Conservation (phyloP, 2,797 vertebrate species). For the Myotis pilosus region DNA sequence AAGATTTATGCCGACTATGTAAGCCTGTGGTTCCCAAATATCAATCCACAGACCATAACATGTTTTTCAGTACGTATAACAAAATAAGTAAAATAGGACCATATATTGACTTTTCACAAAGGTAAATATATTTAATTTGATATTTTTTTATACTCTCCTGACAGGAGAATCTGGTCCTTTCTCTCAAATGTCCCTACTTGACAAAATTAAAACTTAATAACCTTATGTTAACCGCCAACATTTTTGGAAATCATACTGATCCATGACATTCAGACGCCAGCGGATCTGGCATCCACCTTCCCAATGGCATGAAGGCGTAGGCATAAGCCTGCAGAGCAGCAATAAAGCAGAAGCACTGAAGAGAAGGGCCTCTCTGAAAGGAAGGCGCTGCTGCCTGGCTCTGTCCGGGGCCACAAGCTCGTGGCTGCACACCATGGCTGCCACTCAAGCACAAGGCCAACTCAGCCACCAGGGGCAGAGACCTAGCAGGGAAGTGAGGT, state of each 20-base stretch:
- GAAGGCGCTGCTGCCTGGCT: not conserved
- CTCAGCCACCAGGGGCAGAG: not conserved
- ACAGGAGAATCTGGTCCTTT: not conserved
- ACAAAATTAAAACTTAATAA: conserved; percentile 36
- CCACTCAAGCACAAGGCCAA: not conserved
- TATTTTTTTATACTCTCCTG: not conserved
- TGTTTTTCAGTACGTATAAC: not conserved
- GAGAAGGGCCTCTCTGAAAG: not conserved
- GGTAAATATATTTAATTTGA: not conserved
- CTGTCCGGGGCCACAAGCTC: not conserved
- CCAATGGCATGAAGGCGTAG: not conserved
- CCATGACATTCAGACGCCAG: not conserved
- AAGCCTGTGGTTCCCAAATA: not conserved
- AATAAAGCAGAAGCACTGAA: not conserved
- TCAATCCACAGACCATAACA: not conserved
- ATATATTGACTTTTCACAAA: not conserved
- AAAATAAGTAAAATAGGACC: conserved; percentile 28
- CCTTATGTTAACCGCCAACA: not conserved
- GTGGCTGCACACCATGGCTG: not conserved
- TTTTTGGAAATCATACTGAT: not conserved
- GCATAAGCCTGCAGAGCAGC: not conserved
- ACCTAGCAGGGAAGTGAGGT: not conserved
- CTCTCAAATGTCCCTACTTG: not conserved
- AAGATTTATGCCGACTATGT: not conserved
- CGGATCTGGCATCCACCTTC: not conserved